These are phyloP conservation scores for Urosaurus nigricauda DNA, from an alignment of 2,797 vertebrate genomes.

Conservation along the genomic window DNA sequence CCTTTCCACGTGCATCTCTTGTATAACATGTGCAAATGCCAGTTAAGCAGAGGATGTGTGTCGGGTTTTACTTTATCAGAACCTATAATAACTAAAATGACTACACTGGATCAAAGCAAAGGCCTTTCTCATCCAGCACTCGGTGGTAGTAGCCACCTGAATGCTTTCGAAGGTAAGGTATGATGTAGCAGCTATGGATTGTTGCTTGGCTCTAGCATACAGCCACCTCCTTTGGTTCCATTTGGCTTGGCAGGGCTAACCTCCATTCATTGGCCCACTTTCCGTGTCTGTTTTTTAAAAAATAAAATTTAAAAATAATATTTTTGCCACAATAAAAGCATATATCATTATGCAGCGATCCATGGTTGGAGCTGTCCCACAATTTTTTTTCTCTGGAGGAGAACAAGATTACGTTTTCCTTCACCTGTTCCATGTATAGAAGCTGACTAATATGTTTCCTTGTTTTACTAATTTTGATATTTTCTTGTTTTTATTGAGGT, in stretches of 20 bases:
- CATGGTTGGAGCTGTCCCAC: background rate
- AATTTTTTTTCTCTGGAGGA: background rate
- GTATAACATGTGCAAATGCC: background rate
- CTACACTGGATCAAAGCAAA: background rate
- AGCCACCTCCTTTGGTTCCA: background rate
- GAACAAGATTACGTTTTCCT: background rate
- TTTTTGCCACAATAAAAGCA: background rate
- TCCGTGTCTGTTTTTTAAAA: background rate
- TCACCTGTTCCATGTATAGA: background rate
- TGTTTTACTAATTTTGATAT: too few species aligned
- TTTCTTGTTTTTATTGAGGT: too few species aligned
- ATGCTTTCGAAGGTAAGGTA: background rate
- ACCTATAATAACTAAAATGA: background rate
- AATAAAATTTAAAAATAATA: too few species aligned
- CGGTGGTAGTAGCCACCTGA: too few species aligned
- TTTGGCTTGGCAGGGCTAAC: background rate
- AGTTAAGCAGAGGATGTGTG: background rate
- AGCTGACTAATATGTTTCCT: background rate
- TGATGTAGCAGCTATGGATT: background rate
- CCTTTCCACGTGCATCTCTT: background rate
- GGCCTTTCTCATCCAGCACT: background rate
- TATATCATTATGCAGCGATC: background rate
- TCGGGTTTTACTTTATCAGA: background rate
- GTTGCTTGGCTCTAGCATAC: background rate
- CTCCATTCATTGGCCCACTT: background rate